phyloP scores from a whole-genome alignment of 2,888 invertebrate genomes.

The Bugulina stolonifera region DNA sequence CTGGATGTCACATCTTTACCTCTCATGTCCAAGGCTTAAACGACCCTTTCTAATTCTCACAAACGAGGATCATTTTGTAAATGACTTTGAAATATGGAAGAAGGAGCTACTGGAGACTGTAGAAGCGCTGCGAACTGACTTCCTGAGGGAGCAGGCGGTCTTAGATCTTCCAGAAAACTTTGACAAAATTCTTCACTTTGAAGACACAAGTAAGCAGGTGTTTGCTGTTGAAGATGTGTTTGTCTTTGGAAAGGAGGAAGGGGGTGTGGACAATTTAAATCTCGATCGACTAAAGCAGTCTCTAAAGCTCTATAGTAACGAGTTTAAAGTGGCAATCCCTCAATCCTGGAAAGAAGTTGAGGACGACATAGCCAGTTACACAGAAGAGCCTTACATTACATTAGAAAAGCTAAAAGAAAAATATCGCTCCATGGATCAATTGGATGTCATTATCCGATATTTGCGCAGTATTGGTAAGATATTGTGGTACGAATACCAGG shows the following conservation, averaged over 20 bases:
- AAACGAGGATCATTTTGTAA: neutral
- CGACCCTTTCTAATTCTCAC: neutral
- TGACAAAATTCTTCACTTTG: neutral
- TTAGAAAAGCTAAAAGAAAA: neutral
- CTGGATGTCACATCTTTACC: slow-evolving; percentile 1
- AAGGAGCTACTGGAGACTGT: neutral
- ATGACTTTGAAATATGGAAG: neutral
- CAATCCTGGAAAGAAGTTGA: neutral
- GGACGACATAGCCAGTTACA: neutral
- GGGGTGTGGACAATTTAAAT: neutral
- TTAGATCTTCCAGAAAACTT: neutral
- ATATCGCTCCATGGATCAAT: neutral
- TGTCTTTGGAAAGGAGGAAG: neutral
- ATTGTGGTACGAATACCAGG: neutral
- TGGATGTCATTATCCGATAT: neutral
- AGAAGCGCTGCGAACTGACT: neutral
- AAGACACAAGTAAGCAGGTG: neutral
- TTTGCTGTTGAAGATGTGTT: neutral
- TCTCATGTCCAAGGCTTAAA: neutral
- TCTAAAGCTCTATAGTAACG: neutral
- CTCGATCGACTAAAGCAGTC: neutral
- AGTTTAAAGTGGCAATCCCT: neutral
- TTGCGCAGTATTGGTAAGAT: neutral
- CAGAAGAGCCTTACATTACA: neutral
- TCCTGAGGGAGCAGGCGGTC: neutral